phyloP scores from a whole-genome alignment of 2,113 vertebrate genomes.

The Ceyx melanurus region DNA sequence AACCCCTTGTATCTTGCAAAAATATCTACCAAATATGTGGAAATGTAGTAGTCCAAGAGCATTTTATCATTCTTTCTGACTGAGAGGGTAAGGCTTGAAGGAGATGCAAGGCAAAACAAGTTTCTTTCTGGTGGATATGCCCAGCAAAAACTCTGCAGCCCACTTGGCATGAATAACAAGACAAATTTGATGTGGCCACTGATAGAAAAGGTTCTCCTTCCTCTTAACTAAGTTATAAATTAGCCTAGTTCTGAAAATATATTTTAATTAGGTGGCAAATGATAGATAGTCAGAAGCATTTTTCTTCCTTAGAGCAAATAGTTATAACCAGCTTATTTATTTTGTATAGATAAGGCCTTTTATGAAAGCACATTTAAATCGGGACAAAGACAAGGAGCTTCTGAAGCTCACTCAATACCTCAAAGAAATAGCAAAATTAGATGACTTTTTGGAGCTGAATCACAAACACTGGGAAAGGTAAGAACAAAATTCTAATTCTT shows the following conservation, averaged over 20 bases:
- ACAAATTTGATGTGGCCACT: not conserved
- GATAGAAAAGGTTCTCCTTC: not conserved
- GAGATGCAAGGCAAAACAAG: not conserved
- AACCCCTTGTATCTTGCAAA: not conserved
- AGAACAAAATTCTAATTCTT: slow-evolving; percentile 22
- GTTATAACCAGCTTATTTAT: slow-evolving; percentile 12
- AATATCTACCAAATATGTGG: not conserved
- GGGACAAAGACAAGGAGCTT: slow-evolving; percentile 96
- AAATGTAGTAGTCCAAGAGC: not conserved
- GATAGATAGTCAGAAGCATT: not conserved
- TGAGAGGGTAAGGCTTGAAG: not conserved
- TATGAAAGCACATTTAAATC: slow-evolving; percentile 98
- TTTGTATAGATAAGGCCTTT: slow-evolving; percentile 91
- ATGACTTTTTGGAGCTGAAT: slow-evolving; percentile 93
- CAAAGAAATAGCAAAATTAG: slow-evolving; percentile 96
- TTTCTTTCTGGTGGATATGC: not conserved
- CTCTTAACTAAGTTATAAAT: not conserved
- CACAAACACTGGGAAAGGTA: slow-evolving; percentile 99
- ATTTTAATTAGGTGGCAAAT: not conserved
- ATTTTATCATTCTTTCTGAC: not conserved
- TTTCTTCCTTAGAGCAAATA: not conserved
- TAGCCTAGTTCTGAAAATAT: not conserved
- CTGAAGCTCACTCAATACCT: slow-evolving; percentile 97
- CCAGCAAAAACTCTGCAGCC: not conserved
- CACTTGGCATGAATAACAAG: not conserved